A percentile compares a stretch with the other conserved stretches of the same genome.
Conservation (phyloP, 2,113 vertebrate genomes). For the human (Homo sapiens) region DNA sequence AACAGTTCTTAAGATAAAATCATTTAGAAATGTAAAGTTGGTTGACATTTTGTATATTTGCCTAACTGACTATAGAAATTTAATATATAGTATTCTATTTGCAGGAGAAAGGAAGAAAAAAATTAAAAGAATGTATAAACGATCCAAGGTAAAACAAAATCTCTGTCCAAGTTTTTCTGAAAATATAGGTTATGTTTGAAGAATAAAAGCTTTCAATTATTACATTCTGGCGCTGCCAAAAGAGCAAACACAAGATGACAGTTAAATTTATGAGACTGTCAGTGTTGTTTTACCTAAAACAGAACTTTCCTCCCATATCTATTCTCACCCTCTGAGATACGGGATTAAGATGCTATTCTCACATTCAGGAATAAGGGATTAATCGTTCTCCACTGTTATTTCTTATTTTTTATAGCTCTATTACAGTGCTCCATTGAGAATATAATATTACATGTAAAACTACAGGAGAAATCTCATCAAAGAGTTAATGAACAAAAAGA, state of each 20-base stretch:
- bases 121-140: constrained; percentile 71
- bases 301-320: constrained; percentile 51
- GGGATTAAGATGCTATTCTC: constrained; percentile 69
- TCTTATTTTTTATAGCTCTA: constrained; percentile 71
- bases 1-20: constrained; percentile 50
- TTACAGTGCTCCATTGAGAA: constrained; percentile 60
- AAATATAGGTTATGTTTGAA: constrained; percentile 70
- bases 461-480: constrained; percentile 64
- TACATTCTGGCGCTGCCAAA: constrained; percentile 40
- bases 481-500: constrained; percentile 70
- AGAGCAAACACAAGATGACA: constrained; percentile 59
- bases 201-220: constrained; percentile 71
- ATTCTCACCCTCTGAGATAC: constrained; percentile 65
- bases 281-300: constrained; percentile 64
- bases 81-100: constrained; percentile 39
- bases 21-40: constrained; percentile 44
- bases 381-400: constrained; percentile 70
- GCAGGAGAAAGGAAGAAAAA: background rate
- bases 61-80: constrained; percentile 38
- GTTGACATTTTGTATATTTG: constrained; percentile 49
- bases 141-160: constrained; percentile 72
- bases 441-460: constrained; percentile 73
- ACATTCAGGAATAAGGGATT: constrained; percentile 62
- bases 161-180: constrained; percentile 60
- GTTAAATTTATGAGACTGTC: constrained; percentile 67